Base-by-base conservation (phyloP, 2,113 vertebrate species). In the Mesocricetus auratus region DNA sequence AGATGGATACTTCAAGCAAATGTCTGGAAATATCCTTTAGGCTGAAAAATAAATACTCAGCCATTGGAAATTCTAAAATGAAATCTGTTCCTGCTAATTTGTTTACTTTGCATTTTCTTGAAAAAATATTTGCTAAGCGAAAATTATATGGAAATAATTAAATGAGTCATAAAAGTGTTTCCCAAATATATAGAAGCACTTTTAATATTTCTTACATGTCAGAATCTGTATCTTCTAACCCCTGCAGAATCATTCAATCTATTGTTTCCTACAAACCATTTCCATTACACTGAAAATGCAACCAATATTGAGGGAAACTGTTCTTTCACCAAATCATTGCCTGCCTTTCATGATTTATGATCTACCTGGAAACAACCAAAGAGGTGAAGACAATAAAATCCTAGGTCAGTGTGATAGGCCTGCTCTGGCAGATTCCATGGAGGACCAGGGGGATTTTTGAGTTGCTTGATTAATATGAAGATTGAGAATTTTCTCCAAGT, bases 291-390 rank as follows among this genome's bases (percentile, higher is more conserved):
- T 29, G 13, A 53, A 89, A 75, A 83, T 53, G 69, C 50, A 87
- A 89, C 96, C 91, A 96, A 93, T 95, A 92, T 50, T 42, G 73
- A 10, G 8, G 56, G 39, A 73, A 93, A 95, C 89, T 90, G 69
- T 85, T 91, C 79, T 93, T 87, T 96, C 31, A 29, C 78, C 83
- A 94, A 93, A 33, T 96, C 75, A 86, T 21, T 71, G 93, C 92
- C 31, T 16, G 7, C 62, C 26, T 74, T 90, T 64, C 39, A 47
- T 77, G 89, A 97, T 92, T 98, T 95, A 95, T 39, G 47, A 64
- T 89, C 91, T 74, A 86, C n/a, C 73, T 66, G n/a, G 26, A 96
- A 31, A 68, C 77, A 79, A 58, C 82, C 36, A 58, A 89, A 69
- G 47, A 96, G 91, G 33, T 56, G 86, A 39, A 53, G 58, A 68